phyloP scores from a whole-genome alignment of 1,140 invertebrate species.

The Argopecten irradians region DNA sequence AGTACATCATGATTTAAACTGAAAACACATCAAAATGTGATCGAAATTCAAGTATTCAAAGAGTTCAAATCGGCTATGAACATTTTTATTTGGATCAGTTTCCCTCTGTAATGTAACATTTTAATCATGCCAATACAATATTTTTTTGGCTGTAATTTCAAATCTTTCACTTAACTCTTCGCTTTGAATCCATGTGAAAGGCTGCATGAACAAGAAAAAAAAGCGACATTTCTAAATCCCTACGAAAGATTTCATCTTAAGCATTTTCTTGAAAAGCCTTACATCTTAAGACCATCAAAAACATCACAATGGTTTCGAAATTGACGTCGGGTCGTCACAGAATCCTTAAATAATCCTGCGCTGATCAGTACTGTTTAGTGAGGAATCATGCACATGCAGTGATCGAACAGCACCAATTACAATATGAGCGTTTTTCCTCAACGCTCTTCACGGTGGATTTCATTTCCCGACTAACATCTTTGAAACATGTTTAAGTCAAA shows the following conservation, averaged over 20 bases:
- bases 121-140: background rate
- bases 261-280: slow-evolving; percentile 14
- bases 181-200: background rate
- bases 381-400: background rate
- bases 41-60: background rate
- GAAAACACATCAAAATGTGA: background rate
- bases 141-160: background rate
- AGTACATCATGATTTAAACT: background rate
- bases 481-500: background rate
- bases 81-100: too few species aligned
- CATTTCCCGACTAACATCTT: background rate
- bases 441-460: background rate
- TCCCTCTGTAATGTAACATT: background rate
- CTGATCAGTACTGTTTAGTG: background rate
- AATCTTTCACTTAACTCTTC: slow-evolving; percentile 2
- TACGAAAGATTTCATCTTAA: background rate
- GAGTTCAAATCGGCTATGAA: background rate
- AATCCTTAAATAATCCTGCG: background rate
- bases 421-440: background rate
- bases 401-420: background rate
- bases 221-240: slow-evolving; percentile 1
- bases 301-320: background rate
- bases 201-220: background rate
- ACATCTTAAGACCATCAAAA: background rate
- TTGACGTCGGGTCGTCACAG: background rate